Evolutionary conservation across 2,888 invertebrate genomes (phyloP).

Genomic region (Diplazon laetatorius): DNA sequence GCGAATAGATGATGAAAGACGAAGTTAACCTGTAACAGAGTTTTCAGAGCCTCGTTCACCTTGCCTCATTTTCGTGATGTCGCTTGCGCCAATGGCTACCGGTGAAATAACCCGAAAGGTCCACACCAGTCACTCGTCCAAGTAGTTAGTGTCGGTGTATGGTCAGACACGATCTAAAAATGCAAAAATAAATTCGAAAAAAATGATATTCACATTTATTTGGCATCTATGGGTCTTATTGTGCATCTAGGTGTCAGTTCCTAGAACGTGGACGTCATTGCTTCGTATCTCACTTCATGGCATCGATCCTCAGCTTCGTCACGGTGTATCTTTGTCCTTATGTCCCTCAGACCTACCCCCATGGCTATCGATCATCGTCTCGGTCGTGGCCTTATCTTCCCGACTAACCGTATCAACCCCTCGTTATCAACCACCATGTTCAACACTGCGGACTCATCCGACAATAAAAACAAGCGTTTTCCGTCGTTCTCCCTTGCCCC

Average conservation of each 20-base stretch:
- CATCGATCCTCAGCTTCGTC: neutral
- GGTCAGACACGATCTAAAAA: neutral
- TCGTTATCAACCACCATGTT: neutral
- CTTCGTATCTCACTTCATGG: neutral
- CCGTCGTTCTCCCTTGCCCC: neutral
- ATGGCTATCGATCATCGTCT: neutral
- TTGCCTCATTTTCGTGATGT: slow-evolving; percentile 23
- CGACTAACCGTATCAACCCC: neutral
- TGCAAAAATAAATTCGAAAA: slow-evolving; percentile 35
- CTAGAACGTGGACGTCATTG: too few species aligned
- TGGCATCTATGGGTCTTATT: slow-evolving; percentile 54
- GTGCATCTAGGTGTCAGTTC: too few species aligned
- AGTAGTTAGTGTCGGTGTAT: slow-evolving; percentile 6
- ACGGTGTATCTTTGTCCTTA: slow-evolving; percentile 1
- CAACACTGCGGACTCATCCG: neutral
- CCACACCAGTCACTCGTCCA: neutral
- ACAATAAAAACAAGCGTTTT: neutral
- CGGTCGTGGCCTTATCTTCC: neutral
- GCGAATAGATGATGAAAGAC: neutral
- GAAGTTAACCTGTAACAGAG: slow-evolving; percentile 45
- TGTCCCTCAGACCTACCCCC: neutral
- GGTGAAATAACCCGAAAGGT: neutral
- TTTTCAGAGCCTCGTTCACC: slow-evolving; percentile 26
- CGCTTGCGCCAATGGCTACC: slow-evolving; percentile 32
- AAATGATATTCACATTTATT: too few species aligned